phyloP scores from a whole-genome alignment of 2,113 vertebrate species.

The Spheniscus mendiculus region DNA sequence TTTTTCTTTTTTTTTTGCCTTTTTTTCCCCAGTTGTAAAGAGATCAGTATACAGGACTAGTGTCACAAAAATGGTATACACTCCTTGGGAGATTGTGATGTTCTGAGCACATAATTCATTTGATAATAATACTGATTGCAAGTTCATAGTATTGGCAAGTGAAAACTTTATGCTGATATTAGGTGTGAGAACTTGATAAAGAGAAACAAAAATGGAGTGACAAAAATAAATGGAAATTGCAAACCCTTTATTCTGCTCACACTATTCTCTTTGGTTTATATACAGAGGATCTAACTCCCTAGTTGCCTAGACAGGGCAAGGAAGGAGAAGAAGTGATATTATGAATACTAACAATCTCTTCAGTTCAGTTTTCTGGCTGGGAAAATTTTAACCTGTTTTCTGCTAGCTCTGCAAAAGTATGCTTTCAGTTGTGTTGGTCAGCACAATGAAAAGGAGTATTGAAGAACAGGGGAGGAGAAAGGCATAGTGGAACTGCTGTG shows the following conservation, averaged over 20 bases:
- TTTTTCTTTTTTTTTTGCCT: too few relatives aligned
- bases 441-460: not conserved
- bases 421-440: not conserved
- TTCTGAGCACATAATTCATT: not conserved
- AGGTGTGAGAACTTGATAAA: not conserved
- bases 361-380: not conserved
- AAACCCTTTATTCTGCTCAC: not conserved
- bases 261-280: not conserved
- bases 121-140: not conserved
- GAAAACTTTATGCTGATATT: not conserved
- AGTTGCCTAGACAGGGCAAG: not conserved
- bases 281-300: not conserved
- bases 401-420: not conserved
- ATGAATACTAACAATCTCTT: not conserved
- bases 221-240: not conserved
- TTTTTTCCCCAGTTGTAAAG: not conserved
- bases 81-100: not conserved
- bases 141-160: not conserved
- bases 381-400: not conserved
- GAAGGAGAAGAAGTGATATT: not conserved
- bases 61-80: not conserved
- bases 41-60: not conserved
- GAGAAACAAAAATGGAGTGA: not conserved
- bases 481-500: not conserved
- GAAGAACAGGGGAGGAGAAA: not conserved